A percentile compares a stretch with the other conserved stretches of the same genome.
Conservation (phyloP, 1,140 invertebrate genomes). For the Leguminivora glycinivorella region DNA sequence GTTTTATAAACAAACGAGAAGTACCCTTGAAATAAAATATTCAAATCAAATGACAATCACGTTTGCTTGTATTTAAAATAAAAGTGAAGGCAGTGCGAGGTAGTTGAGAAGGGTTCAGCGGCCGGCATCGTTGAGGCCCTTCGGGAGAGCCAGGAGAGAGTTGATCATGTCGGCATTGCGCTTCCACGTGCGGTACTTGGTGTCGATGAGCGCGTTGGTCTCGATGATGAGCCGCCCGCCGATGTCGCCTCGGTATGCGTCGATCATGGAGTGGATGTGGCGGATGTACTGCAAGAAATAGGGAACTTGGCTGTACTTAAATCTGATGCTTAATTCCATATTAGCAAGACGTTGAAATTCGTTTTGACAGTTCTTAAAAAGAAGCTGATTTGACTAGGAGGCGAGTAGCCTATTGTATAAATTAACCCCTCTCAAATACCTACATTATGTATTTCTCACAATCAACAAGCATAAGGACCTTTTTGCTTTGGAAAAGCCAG, state of each 20-base stretch:
- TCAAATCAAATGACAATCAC: slow-evolving; percentile 13
- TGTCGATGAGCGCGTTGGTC: slow-evolving; percentile 49
- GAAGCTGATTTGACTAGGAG: too few relatives aligned
- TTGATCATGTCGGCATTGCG: slow-evolving; percentile 88
- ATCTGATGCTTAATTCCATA: too few relatives aligned
- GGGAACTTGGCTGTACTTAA: too few relatives aligned
- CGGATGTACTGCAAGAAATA: slow-evolving; percentile 48
- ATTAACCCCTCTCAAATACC: too few relatives aligned
- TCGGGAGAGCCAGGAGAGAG: slow-evolving; percentile 84
- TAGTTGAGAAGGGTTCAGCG: slow-evolving; percentile 55
- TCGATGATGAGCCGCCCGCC: slow-evolving; percentile 35
- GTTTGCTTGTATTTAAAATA: slow-evolving; percentile 8
- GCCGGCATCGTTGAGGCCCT: slow-evolving; percentile 86
- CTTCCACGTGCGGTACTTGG: slow-evolving; percentile 73
- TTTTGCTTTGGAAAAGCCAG: too few relatives aligned
- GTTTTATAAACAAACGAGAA: neutral
- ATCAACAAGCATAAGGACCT: too few relatives aligned
- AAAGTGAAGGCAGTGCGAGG: neutral
- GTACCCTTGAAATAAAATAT: neutral
- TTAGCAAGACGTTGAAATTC: too few relatives aligned
- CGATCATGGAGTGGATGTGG: slow-evolving; percentile 49
- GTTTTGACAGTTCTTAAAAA: too few relatives aligned
- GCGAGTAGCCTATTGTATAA: too few relatives aligned
- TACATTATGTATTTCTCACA: too few relatives aligned
- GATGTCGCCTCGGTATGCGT: slow-evolving; percentile 42